Percentiles rank a stretch among this genome's conserved stretches.
phyloP scores from a whole-genome alignment of 2,113 vertebrate genomes.

The Galeopterus variegatus region DNA sequence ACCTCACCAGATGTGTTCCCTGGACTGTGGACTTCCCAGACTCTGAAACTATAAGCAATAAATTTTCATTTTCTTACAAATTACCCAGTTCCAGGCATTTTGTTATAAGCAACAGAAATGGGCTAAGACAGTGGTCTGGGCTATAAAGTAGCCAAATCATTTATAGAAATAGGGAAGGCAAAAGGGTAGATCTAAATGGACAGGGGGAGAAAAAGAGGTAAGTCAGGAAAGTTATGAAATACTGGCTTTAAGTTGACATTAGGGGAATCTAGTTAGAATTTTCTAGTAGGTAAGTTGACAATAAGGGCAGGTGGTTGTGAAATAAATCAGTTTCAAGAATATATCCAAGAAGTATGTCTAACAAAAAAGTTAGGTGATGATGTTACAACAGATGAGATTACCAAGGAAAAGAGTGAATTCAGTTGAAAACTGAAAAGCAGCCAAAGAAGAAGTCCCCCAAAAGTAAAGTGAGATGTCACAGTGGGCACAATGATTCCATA shows the following conservation, averaged over 20 bases:
- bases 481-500: background rate
- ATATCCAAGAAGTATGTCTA: background rate
- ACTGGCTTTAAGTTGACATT: background rate
- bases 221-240: background rate
- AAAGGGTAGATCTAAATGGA: background rate
- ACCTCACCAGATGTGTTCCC: too few relatives aligned
- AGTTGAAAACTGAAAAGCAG: background rate
- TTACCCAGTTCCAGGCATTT: too few relatives aligned
- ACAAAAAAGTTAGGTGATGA: background rate
- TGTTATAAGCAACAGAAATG: too few relatives aligned
- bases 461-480: background rate
- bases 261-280: background rate
- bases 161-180: background rate
- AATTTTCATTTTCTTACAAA: too few relatives aligned
- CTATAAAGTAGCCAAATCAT: background rate
- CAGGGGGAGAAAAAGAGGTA: background rate
- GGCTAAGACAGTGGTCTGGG: background rate
- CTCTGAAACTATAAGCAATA: too few relatives aligned
- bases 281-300: conserved; percentile 6
- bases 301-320: background rate
- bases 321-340: background rate
- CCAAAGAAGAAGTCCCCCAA: background rate
- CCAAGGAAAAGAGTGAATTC: background rate
- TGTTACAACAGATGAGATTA: background rate
- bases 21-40: too few relatives aligned